phyloP scores from a whole-genome alignment of 1,140 invertebrate genomes.

The Drosophila pruinosa region DNA sequence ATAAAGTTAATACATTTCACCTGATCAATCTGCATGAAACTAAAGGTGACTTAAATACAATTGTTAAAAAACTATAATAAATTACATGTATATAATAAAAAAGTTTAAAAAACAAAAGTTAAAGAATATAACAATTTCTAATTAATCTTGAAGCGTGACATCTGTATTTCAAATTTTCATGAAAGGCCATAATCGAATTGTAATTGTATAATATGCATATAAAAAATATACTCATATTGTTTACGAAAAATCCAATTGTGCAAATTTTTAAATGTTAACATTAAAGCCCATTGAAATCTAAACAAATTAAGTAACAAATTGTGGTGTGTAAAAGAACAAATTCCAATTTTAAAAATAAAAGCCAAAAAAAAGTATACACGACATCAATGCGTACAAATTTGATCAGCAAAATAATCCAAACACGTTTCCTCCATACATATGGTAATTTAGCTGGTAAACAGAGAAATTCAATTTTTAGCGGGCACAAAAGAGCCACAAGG shows the following conservation, averaged over 20 bases:
- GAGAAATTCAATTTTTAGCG: constrained; percentile 56
- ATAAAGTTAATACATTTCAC: neutral
- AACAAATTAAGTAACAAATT: constrained; percentile 58
- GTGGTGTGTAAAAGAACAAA: constrained; percentile 69
- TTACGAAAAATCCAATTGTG: constrained; percentile 12
- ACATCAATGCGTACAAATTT: constrained; percentile 14
- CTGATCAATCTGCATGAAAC: constrained; percentile 3
- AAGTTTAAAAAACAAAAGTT: neutral
- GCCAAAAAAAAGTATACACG: constrained; percentile 53
- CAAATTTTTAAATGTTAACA: constrained; percentile 39
- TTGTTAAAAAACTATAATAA: constrained; percentile 8
- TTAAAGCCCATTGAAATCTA: constrained; percentile 25
- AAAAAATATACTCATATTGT: constrained; percentile 18
- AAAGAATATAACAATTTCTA: constrained; percentile 2
- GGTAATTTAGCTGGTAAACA: constrained; percentile 50
- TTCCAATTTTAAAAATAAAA: constrained; percentile 77
- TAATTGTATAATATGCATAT: constrained; percentile 17
- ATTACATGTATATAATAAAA: constrained; percentile 15
- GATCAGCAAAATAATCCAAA: constrained; percentile 21
- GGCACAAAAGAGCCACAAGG: neutral
- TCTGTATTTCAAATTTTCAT: constrained; percentile 28
- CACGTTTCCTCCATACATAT: constrained; percentile 55
- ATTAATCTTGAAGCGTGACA: constrained; percentile 11
- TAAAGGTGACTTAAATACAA: constrained; percentile 18
- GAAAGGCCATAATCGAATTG: constrained; percentile 18